Base-by-base conservation (phyloP, 2,797 vertebrate genomes). In the Setipinna tenuifilis region DNA sequence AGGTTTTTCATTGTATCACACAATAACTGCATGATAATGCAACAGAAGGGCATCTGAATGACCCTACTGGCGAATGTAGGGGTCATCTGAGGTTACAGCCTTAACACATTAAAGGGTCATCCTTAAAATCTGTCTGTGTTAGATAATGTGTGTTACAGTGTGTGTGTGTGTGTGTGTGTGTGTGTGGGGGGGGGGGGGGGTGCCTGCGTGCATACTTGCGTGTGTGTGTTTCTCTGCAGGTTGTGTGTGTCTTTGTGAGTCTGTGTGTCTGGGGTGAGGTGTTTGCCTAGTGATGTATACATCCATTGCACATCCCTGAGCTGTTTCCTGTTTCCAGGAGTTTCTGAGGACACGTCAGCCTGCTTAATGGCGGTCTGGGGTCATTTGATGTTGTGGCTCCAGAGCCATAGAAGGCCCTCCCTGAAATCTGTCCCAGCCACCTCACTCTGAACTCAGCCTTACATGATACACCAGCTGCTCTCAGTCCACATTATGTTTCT, bases 381-480 rank as follows among this genome's bases (percentile, higher is more conserved):
- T 71, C 65, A 71, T 71, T 14, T 31, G 28, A 71, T 71, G 65
- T 25, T 71, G 28, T 28, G 28, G 65, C 14, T 28, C 10, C 62
- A 2, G 62, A 14, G 31, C 5, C 65, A 31, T 71, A 3, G 16
- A 71, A 14, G 5, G 28, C 65, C 65, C 2, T 31, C 65, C 65
- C 65, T 31, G 11, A 71, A 71, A 71, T 71, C 25, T 71, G 65
- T 17, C 31, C 65, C 28, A 28, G 28, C 65, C 17, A 14, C 28
- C 31, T 14, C 23, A 28, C 62, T 23, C 65, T 19, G 28, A 12
- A 71, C 12, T 31, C 11, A 31, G 25, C 31, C 25, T 71, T 25
- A 31, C 12, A 71, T 71, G 65, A 35, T 28, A 71, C 65, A 71
- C 65, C 65, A 71, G 65, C 65, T 71, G 65, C 65, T 71, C 28